These are phyloP conservation scores for Corythaeola cristata DNA, from an alignment of 2,113 vertebrate genomes.

Conservation along the genomic window DNA sequence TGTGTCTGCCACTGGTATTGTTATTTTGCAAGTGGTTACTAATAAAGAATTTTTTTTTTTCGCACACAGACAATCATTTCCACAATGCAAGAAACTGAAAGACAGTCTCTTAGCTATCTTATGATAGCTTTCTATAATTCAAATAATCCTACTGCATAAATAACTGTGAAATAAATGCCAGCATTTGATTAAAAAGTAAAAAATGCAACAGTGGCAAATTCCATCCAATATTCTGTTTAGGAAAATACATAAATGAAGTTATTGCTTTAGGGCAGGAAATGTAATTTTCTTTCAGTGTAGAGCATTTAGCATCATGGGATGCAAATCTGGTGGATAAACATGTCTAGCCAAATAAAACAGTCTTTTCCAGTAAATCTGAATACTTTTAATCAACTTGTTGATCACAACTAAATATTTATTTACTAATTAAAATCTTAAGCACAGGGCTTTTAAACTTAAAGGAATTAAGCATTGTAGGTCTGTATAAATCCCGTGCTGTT, in stretches of 20 bases:
- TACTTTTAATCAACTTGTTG: slow-evolving; percentile 1
- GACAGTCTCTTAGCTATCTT: not conserved
- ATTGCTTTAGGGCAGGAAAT: slow-evolving; percentile 37
- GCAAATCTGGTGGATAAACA: slow-evolving; percentile 10
- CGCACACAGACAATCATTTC: not conserved
- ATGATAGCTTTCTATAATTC: not conserved
- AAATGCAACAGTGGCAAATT: not conserved
- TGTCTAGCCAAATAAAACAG: not conserved
- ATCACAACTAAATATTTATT: not conserved
- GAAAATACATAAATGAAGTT: slow-evolving; percentile 11
- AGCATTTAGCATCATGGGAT: not conserved
- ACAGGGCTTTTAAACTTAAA: not conserved
- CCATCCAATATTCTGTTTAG: not conserved
- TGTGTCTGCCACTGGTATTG: not conserved
- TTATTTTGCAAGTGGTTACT: not conserved
- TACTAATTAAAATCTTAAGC: not conserved
- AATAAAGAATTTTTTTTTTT: not conserved
- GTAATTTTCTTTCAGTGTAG: slow-evolving; percentile 32
- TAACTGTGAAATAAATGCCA: not conserved
- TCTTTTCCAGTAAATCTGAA: not conserved
- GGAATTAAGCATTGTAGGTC: not conserved
- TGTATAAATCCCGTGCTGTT: not conserved
- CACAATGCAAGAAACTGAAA: not conserved
- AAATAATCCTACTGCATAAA: not conserved
- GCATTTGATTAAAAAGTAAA: not conserved